phyloP scores from a whole-genome alignment of 2,888 invertebrate species.

The Zele albiditarsus region DNA sequence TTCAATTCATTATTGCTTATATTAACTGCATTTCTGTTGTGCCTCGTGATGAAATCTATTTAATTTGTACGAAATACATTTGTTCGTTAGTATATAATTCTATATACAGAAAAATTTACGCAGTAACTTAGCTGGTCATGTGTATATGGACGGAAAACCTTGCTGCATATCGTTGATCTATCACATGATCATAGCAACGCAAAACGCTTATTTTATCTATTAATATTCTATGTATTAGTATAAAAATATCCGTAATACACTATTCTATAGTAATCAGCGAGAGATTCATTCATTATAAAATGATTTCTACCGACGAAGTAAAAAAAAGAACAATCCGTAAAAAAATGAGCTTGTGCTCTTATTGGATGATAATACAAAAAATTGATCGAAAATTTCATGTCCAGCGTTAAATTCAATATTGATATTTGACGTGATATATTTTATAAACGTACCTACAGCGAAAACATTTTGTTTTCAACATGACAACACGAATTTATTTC shows the following conservation, averaged over 20 bases:
- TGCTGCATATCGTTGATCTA: slow-evolving; percentile 46
- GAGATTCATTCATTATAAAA: neutral
- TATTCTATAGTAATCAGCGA: neutral
- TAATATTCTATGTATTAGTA: slow-evolving; percentile 8
- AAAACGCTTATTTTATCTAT: slow-evolving; percentile 33
- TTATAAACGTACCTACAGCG: neutral
- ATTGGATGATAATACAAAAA: neutral
- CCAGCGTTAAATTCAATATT: neutral
- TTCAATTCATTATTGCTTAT: neutral
- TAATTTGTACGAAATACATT: slow-evolving; percentile 24
- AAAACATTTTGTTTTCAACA: neutral
- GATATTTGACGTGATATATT: neutral
- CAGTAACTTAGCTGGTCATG: slow-evolving; percentile 14
- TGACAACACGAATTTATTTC: slow-evolving; percentile 2
- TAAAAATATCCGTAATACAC: slow-evolving; percentile 10
- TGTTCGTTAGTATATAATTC: slow-evolving; percentile 24
- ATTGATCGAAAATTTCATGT: no score
- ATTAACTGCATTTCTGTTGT: neutral
- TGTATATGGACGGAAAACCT: slow-evolving; percentile 61
- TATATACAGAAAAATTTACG: slow-evolving; percentile 43
- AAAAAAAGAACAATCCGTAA: neutral
- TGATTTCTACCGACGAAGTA: neutral
- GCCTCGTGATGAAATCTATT: neutral
- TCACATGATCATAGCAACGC: slow-evolving; percentile 28
- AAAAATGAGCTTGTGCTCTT: neutral